Evolutionary conservation across 1,140 invertebrate species (phyloP).

Genomic region (Papilio xuthus): DNA sequence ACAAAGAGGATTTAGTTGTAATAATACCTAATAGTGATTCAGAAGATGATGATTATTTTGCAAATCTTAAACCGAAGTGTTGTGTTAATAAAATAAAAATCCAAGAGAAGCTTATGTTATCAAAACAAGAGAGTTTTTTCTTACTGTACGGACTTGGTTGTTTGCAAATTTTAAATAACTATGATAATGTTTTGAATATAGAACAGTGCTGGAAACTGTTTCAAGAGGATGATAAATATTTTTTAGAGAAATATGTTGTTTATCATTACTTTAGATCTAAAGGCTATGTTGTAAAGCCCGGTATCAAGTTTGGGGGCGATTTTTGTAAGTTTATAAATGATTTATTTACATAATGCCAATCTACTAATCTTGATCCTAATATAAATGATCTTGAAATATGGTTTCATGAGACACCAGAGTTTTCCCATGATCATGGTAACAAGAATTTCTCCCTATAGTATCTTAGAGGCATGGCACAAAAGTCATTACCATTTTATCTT

Average conservation of each 20-base stretch:
- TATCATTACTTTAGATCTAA: conserved; percentile 94
- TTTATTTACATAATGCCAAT: conserved; percentile 30
- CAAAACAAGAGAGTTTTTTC: conserved; percentile 91
- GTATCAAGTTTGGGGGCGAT: conserved; percentile 94
- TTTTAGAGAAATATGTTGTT: conserved; percentile 89
- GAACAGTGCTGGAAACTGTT: conserved; percentile 85
- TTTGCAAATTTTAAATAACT: conserved; percentile 84
- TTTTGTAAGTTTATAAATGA: conserved; percentile 85
- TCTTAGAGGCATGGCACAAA: not conserved
- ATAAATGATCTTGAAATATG: too few relatives aligned
- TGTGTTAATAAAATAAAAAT: conserved; percentile 83
- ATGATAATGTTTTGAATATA: conserved; percentile 82
- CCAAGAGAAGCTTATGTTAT: conserved; percentile 85
- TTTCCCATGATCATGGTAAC: too few relatives aligned
- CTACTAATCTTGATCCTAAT: not conserved
- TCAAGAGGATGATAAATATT: conserved; percentile 82
- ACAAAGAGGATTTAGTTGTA: conserved; percentile 78
- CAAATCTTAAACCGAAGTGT: conserved; percentile 82
- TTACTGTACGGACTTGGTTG: conserved; percentile 88
- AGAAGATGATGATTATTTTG: conserved; percentile 85
- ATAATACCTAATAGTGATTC: conserved; percentile 86
- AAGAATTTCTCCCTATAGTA: too few relatives aligned
- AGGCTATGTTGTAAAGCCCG: conserved; percentile 94
- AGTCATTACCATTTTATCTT: not conserved
- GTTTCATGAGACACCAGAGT: too few relatives aligned